Base-by-base conservation (phyloP, 2,888 invertebrate species). In the Campopleginae sp. region DNA sequence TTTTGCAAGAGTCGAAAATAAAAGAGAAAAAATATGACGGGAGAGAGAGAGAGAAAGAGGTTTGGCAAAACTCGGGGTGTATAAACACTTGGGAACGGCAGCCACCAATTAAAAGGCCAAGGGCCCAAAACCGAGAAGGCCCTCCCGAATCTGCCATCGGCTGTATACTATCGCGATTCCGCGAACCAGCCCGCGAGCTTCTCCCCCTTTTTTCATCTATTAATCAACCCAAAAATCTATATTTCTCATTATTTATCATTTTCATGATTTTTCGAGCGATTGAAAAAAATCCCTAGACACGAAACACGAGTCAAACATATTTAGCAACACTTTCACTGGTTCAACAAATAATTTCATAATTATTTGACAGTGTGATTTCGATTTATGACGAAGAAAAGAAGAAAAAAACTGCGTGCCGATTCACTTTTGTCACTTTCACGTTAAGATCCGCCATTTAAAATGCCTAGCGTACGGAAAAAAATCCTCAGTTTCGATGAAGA, bases 61-160 rank as follows among this genome's bases (percentile, higher is more conserved):
- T 77, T 80, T 74, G 79, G 80, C 63, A 46, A 84, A 63, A 80
- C 66, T 44, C 46, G 58, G 44, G 48, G 72, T 61, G 72, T 78
- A 84, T 68, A 65, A 79, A 84, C 83, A 86, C 87, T 85, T 82
- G 66, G 66, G 78, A 80, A 84, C 84, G 85, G 86, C 87, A 89
- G 87, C 88, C 87, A 86, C 80, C 84, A 87, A 89, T 89, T 89
- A 88, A 89, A 88, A 88, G 71, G 85, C 86, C 72, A 74, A 75
- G 68, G 72, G 70, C 75, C 63, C 84, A 85, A 76, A 80, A 2
- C 48, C 23, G 65, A 86, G 82, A 44, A n/a, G 61, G 44, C 61
- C 74, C 84, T 38, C 38, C 63, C 63, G 70, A 70, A 80, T 80
- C 79, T 44, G 84, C 84, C 77, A 80, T 48, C 80, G 84, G 80